Evolutionary conservation across 2,113 vertebrate genomes (phyloP).

Genomic region (Hipposideros armiger): DNA sequence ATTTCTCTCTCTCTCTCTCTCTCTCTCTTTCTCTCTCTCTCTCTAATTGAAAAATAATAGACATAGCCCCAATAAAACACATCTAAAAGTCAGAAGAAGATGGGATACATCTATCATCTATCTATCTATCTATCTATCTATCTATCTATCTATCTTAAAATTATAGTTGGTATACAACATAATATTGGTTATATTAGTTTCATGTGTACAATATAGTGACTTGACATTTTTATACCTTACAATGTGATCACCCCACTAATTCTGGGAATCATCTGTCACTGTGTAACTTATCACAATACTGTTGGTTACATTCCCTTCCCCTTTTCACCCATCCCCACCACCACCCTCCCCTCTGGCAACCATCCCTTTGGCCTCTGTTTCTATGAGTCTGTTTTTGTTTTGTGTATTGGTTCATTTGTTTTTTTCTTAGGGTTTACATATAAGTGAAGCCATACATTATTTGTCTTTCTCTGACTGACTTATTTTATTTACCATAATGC

Average conservation of each 20-base stretch:
- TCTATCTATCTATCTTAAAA: background rate
- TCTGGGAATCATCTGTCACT: background rate
- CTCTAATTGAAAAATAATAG: conserved; percentile 18
- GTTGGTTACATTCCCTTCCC: background rate
- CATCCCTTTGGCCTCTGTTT: background rate
- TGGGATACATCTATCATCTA: background rate
- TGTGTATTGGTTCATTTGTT: background rate
- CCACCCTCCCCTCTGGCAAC: background rate
- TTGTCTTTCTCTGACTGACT: background rate
- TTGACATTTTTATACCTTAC: background rate
- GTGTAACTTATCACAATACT: background rate
- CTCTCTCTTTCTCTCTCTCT: background rate
- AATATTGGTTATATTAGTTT: background rate
- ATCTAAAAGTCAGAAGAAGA: background rate
- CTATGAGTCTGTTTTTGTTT: background rate
- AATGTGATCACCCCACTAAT: background rate
- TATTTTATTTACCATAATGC: background rate
- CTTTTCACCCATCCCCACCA: background rate
- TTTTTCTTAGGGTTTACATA: background rate
- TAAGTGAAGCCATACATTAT: background rate
- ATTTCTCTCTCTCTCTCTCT: background rate
- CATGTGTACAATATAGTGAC: background rate
- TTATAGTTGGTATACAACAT: background rate
- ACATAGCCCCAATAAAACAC: background rate
- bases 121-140: background rate